Base-by-base conservation (phyloP, 2,888 invertebrate genomes). In the Nipponacmea schrenckii region DNA sequence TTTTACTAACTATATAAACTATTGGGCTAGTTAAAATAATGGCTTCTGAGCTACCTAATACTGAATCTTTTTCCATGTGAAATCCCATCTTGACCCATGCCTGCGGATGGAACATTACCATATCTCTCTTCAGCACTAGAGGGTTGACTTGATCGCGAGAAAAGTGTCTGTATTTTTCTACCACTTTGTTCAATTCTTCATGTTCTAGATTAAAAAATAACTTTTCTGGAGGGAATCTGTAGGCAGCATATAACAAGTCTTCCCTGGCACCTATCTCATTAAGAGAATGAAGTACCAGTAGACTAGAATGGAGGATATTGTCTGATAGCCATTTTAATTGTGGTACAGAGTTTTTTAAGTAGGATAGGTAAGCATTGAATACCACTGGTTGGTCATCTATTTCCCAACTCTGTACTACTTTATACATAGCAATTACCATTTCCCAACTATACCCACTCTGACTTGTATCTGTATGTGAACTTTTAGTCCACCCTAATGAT, bases 401-500 rank as follows among this genome's bases (percentile, higher is more conserved):
- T 10, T 78, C 70, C 71, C 71, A 77, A 4, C 80, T 81, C 39
- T 83, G 75, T 8, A 85, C 76, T n/a, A 85, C 66, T 15, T 85
- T 79, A 70, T 84, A 83, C 86, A 87, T 87, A 65, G 84, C 83
- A 56, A 85, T 76, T 10, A 87, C 85, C 83, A 83, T 84, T 24
- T 82, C 72, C 85, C 86, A 86, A 8, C 83, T 82, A 74, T 85
- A 86, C 2, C 82, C 80, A 68, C 77, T 75, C 74, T 83, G 82
- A 67, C 81, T 82, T 0, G 83, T 74, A 70, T 85, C 85, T 26
- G 84, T 85, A 74, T 86, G 84, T 12, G 80, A 79, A 26, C 82
- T 83, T 0, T 84, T 82, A 7, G 85, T 86, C 88, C 88, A 88
- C 45, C 88, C 88, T 8, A 88, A 77, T 0, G 86, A 86, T 17